Conservation (phyloP, 2,888 invertebrate species). For the Laspeyria flexula region DNA sequence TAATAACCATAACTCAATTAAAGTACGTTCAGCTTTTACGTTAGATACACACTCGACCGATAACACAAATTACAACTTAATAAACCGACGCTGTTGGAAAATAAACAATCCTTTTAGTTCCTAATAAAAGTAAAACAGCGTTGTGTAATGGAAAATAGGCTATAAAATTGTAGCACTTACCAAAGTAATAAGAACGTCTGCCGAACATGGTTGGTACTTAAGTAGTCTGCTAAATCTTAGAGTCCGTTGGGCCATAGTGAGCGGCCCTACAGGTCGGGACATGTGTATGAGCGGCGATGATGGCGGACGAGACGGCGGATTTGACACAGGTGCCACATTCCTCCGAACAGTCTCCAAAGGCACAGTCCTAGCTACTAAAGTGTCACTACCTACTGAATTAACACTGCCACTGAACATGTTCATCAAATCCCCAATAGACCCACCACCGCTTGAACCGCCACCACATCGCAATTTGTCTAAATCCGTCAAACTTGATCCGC, state of each 20-base stretch:
- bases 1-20: slow-evolving; percentile 26
- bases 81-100: neutral
- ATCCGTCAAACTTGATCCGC: slow-evolving; percentile 91
- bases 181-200: slow-evolving; percentile 75
- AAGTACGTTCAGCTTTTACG: slow-evolving; percentile 24
- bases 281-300: slow-evolving; percentile 77
- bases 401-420: slow-evolving; percentile 91
- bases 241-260: slow-evolving; percentile 90
- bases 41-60: slow-evolving; percentile 32
- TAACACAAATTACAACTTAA: slow-evolving; percentile 11
- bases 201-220: slow-evolving; percentile 87
- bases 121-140: slow-evolving; percentile 1
- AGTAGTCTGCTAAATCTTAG: slow-evolving; percentile 89
- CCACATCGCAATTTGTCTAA: slow-evolving; percentile 88
- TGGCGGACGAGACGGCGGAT: slow-evolving; percentile 73
- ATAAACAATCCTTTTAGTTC: neutral
- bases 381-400: slow-evolving; percentile 90
- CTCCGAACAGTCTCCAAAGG: slow-evolving; percentile 90
- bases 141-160: neutral
- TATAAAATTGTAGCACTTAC: slow-evolving; percentile 60
- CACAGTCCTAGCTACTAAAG: slow-evolving; percentile 89
- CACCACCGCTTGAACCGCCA: slow-evolving; percentile 79
- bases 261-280: slow-evolving; percentile 80
- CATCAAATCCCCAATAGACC: slow-evolving; percentile 93
- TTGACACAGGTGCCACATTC: slow-evolving; percentile 74